Evolutionary conservation across 2,113 vertebrate genomes (phyloP).

Genomic region (Syngnathoides biaculeatus): DNA sequence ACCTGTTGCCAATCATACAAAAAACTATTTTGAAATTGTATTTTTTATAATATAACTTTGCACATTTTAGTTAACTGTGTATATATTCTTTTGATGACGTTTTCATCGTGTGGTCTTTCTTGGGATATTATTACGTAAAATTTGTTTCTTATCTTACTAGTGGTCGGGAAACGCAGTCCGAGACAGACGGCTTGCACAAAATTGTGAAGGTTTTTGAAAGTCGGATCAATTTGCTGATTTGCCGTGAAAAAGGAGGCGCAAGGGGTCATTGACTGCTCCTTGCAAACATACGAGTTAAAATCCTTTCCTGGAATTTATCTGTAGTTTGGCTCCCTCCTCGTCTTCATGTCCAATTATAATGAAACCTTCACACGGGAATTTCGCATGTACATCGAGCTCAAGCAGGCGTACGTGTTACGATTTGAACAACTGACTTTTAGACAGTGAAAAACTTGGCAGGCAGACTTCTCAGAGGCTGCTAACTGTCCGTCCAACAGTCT

Average conservation of each 20-base stretch:
- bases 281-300: not conserved
- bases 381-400: not conserved
- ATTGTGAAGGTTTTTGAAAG: not conserved
- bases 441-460: slow-evolving; percentile 23
- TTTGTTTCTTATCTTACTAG: too few species aligned
- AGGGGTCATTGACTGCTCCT: not conserved
- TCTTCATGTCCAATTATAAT: not conserved
- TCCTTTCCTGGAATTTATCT: slow-evolving; percentile 5
- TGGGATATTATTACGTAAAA: too few species aligned
- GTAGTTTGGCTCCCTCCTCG: not conserved
- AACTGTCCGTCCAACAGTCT: slow-evolving; percentile 25
- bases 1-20: too few species aligned
- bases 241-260: not conserved
- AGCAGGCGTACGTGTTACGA: not conserved
- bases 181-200: too few species aligned
- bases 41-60: too few species aligned
- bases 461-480: slow-evolving; percentile 28
- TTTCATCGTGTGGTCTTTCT: too few species aligned
- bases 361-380: not conserved
- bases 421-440: not conserved
- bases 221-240: not conserved
- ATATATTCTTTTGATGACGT: too few species aligned
- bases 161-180: not conserved
- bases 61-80: too few species aligned
- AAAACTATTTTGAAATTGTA: too few species aligned